Evolutionary conservation across 2,888 invertebrate genomes (phyloP).

Genomic region (Cordilura impudica): DNA sequence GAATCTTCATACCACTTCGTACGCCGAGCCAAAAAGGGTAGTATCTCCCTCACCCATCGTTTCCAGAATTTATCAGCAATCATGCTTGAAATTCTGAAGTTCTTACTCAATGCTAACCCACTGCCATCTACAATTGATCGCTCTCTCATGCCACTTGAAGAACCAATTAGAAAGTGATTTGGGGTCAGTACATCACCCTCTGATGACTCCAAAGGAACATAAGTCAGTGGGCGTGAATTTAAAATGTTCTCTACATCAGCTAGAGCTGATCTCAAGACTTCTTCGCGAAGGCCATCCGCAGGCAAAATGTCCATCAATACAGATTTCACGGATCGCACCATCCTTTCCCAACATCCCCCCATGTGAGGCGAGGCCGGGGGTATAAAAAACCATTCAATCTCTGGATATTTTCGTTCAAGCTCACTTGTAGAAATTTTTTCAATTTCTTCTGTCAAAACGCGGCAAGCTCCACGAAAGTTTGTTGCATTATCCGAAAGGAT

Average conservation of each 20-base stretch:
- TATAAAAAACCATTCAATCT: constrained; percentile 46
- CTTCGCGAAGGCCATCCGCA: constrained; percentile 27
- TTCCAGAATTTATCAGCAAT: neutral
- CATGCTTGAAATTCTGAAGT: neutral
- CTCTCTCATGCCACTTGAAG: neutral
- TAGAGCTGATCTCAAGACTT: constrained; percentile 40
- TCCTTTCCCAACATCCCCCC: constrained; percentile 58
- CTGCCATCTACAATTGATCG: neutral
- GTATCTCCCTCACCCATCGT: neutral
- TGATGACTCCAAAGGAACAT: constrained; percentile 44
- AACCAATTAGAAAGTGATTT: neutral
- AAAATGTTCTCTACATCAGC: constrained; percentile 53
- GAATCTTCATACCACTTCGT: neutral
- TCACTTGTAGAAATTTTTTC: too few relatives aligned
- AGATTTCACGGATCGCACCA: constrained; percentile 58
- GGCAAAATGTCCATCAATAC: constrained; percentile 47
- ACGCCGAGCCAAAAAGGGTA: neutral
- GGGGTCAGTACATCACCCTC: neutral
- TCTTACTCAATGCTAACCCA: neutral
- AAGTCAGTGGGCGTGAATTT: constrained; percentile 54
- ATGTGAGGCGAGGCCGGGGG: constrained; percentile 57
- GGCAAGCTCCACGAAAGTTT: too few relatives aligned
- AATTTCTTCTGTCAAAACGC: too few relatives aligned
- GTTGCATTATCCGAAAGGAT: constrained; percentile 51
- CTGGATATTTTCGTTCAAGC: constrained; percentile 26